A percentile compares a stretch with the other conserved stretches of the same genome.
These are phyloP conservation scores for Scolopax rusticola DNA, from an alignment of 2,797 vertebrate species.

Conservation along the genomic window DNA sequence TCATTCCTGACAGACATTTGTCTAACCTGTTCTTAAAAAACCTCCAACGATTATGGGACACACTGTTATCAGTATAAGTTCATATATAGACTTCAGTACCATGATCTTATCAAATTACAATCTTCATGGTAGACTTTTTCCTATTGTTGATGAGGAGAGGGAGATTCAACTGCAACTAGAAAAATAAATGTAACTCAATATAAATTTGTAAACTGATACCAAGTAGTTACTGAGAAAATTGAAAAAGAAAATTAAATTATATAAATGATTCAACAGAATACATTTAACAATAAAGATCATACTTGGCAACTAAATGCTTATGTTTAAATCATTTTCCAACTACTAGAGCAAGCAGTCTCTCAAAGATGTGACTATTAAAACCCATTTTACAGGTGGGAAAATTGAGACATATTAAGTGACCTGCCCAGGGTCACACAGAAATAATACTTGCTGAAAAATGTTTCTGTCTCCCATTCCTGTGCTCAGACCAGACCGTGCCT, in stretches of 20 bases:
- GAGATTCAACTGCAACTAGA: constrained; percentile 20
- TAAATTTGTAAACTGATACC: neutral
- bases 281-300: constrained; percentile 10
- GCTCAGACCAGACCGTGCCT: constrained; percentile 47
- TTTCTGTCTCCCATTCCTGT: constrained; percentile 60
- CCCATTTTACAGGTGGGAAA: neutral
- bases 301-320: neutral
- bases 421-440: neutral
- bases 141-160: neutral
- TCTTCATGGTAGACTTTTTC: constrained; percentile 24
- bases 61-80: neutral
- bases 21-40: constrained; percentile 27
- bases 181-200: constrained; percentile 19
- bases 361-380: neutral
- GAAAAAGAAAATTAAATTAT: neutral
- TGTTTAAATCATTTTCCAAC: neutral
- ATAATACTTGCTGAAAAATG: neutral
- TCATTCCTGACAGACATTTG: neutral
- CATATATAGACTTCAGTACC: neutral
- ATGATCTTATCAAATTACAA: constrained; percentile 39
- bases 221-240: neutral
- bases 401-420: neutral
- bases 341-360: neutral
- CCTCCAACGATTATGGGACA: neutral
- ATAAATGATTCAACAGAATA: neutral